Evolutionary conservation across 2,113 vertebrate genomes (phyloP), one percentile per base, ranked within the genome.

Genomic region (Litocranius walleri): DNA sequence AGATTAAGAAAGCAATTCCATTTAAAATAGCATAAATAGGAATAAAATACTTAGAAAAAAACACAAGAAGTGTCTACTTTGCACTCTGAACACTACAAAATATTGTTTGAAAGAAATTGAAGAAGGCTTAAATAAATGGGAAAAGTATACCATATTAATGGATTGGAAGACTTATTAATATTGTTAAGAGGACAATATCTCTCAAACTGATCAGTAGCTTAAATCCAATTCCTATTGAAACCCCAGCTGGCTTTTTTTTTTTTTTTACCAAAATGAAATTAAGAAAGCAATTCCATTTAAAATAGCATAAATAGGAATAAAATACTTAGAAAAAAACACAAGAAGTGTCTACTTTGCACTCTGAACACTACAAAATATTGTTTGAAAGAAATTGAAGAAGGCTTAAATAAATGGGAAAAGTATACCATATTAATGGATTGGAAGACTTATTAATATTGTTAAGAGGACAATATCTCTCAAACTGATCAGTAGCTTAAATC

Each of bases 1-100:
- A 88, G 93, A 95, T 93, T 82, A 83, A 64, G 45, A 90, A 96
- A 57, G 21, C 21, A 89, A 80, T 77, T 84, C 50, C 56, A 92
- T 59, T 84, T 67, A 43, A 7, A 95, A 54, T 52, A 93, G 11
- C 21, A 82, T 74, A 7, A 86, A 90, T 92, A 88, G 61, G 45
- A 95, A 80, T 29, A 85, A 89, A 64, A 84, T n/a, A 71, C 33
- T 50, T 74, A 93, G 36, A 25, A 59, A 19, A 59, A 71, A 64
- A 59, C 25, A 67, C 78, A 67, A 54, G 83, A 80, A 67, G 27
- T 59, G 33, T 40, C 33, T 89, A 88, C 85, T 14, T 23, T 88
- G 48, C 40, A 81, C 56, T 57, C 25, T 62, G 23, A 57, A 97
- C 89, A 89, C 78, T 92, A 88, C 25, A 97, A 92, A 83, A 80